phyloP scores from a whole-genome alignment of 1,140 invertebrate species.

The Hyphantria cunea region DNA sequence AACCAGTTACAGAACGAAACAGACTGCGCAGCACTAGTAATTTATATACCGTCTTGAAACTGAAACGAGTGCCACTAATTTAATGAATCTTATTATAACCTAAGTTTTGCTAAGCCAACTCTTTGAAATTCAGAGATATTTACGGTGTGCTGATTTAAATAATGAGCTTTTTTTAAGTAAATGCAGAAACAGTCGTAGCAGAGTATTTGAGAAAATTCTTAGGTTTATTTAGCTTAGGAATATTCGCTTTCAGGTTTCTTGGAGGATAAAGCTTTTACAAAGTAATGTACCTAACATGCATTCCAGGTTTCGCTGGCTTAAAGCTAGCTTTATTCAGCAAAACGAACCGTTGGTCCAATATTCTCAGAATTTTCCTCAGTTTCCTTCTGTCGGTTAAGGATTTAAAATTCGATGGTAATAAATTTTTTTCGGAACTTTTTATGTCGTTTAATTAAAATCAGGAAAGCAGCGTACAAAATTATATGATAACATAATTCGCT shows the following conservation, averaged over 20 bases:
- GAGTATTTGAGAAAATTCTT: not conserved
- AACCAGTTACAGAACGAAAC: conserved; percentile 1
- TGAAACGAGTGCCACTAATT: conserved; percentile 17
- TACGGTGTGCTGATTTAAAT: conserved; percentile 10
- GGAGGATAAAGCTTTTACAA: too few relatives aligned
- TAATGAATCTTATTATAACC: conserved; percentile 27
- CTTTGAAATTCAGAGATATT: not conserved
- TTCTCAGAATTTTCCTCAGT: too few relatives aligned
- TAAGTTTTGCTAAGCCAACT: conserved; percentile 8
- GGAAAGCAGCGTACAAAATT: too few relatives aligned
- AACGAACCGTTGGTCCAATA: too few relatives aligned
- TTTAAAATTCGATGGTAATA: too few relatives aligned
- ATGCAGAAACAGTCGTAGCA: not conserved
- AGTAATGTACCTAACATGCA: too few relatives aligned
- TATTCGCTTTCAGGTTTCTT: not conserved
- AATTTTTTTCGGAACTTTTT: too few relatives aligned
- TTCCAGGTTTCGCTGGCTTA: too few relatives aligned
- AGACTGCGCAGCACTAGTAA: conserved; percentile 13
- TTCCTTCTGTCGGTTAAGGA: too few relatives aligned
- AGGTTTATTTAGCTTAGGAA: not conserved
- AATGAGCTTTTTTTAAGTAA: conserved; percentile 14
- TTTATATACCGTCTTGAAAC: conserved; percentile 19
- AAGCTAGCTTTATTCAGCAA: too few relatives aligned
- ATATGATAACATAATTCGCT: too few relatives aligned
- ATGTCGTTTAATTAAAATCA: too few relatives aligned